These are phyloP conservation scores for Drosophila falleni DNA, from an alignment of 2,888 invertebrate genomes.

Conservation along the genomic window DNA sequence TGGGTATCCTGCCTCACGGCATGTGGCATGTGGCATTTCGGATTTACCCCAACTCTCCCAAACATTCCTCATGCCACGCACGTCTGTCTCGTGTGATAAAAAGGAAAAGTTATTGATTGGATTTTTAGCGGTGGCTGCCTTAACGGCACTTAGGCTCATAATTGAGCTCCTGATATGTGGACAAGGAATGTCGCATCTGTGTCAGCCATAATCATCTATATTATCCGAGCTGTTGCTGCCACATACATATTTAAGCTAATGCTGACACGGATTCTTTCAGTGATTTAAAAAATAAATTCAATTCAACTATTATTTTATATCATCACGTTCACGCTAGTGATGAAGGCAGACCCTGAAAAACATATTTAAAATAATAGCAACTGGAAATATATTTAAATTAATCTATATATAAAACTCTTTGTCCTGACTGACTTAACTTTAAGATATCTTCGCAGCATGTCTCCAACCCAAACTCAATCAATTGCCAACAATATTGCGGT, in stretches of 20 bases:
- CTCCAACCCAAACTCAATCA: background rate
- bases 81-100: conserved; percentile 40
- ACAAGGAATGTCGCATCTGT: conserved; percentile 32
- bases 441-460: background rate
- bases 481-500: conserved; percentile 3
- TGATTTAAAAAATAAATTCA: background rate
- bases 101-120: conserved; percentile 63
- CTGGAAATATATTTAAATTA: no score
- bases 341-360: no score
- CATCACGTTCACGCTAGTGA: no score
- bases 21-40: conserved; percentile 16
- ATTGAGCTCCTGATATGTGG: conserved; percentile 54
- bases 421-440: no score
- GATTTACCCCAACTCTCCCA: background rate
- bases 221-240: background rate
- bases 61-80: conserved; percentile 54
- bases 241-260: conserved; percentile 5
- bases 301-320: no score
- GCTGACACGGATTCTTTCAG: conserved; percentile 1
- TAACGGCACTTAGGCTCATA: conserved; percentile 69
- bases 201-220: conserved; percentile 18
- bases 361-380: no score
- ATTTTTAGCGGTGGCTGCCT: conserved; percentile 52
- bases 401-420: no score
- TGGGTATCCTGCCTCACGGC: conserved; percentile 22